These are phyloP conservation scores for Maniola hyperantus DNA, from an alignment of 2,888 invertebrate genomes.

Conservation along the genomic window DNA sequence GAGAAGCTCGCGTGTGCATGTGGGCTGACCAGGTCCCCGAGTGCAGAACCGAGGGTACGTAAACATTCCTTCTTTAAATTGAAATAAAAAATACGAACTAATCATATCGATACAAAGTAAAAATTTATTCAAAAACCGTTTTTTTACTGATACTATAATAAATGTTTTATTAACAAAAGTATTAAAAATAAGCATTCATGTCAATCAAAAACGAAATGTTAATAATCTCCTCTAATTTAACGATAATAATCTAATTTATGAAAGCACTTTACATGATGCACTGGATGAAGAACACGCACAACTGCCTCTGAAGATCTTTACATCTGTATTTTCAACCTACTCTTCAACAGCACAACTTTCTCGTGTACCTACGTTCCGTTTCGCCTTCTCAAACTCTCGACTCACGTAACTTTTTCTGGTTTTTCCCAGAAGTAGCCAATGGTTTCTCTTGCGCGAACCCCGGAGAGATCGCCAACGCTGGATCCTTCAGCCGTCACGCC, in stretches of 20 bases:
- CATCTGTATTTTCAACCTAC: conserved; percentile 3
- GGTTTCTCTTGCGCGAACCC: conserved; percentile 93
- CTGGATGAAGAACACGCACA: conserved; percentile 1
- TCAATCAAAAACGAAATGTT: too few relatives aligned
- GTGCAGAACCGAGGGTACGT: conserved; percentile 93
- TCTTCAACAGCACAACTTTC: conserved; percentile 15
- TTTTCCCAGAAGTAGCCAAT: conserved; percentile 91
- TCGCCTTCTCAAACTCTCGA: conserved; percentile 56
- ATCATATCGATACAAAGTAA: background rate
- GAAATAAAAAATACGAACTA: background rate
- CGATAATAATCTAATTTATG: background rate
- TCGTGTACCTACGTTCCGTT: conserved; percentile 40
- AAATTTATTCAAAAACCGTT: too few relatives aligned
- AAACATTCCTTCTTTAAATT: background rate
- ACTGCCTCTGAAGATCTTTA: conserved; percentile 13
- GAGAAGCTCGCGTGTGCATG: conserved; percentile 96
- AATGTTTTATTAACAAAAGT: too few relatives aligned
- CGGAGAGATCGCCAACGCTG: conserved; percentile 91
- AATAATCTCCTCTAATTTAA: too few relatives aligned
- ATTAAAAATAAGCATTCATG: too few relatives aligned
- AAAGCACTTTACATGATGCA: conserved; percentile 3
- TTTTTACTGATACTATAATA: too few relatives aligned
- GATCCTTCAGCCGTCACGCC: conserved; percentile 96
- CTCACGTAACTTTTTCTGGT: conserved; percentile 43
- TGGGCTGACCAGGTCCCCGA: conserved; percentile 98